phyloP scores from a whole-genome alignment of 2,113 vertebrate genomes.

The Delphinapterus leucas region DNA sequence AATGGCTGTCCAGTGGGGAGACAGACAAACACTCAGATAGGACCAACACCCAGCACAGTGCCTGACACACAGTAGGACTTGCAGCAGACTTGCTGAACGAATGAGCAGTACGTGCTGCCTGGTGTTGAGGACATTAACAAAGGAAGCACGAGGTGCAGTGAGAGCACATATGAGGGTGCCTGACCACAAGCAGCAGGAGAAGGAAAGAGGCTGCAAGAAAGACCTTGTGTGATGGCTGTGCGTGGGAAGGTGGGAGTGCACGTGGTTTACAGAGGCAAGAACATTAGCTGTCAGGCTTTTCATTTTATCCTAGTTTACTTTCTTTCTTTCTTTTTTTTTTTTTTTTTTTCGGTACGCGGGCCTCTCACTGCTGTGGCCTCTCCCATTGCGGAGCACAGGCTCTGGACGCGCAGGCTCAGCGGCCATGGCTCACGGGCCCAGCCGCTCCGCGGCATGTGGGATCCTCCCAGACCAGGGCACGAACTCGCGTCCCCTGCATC shows the following conservation, averaged over 20 bases:
- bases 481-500: too few species aligned
- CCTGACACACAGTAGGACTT: not conserved
- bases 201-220: not conserved
- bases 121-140: not conserved
- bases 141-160: not conserved
- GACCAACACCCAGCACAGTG: not conserved
- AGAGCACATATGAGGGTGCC: accelerated
- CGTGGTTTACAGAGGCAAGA: not conserved
- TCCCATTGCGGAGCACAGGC: too few species aligned
- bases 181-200: not conserved
- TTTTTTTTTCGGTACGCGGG: too few species aligned
- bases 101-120: too few species aligned
- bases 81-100: too few species aligned
- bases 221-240: not conserved
- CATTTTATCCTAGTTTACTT: not conserved
- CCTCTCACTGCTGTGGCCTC: too few species aligned
- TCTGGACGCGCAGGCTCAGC: too few species aligned
- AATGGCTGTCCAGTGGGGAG: not conserved
- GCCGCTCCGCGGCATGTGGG: too few species aligned
- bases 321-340: too few species aligned
- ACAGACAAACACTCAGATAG: not conserved
- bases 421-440: too few species aligned
- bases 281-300: not conserved
- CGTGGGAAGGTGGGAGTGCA: not conserved
- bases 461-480: too few species aligned